Evolutionary conservation across 2,888 invertebrate genomes (phyloP).

Genomic region (Dioctria rufipes): DNA sequence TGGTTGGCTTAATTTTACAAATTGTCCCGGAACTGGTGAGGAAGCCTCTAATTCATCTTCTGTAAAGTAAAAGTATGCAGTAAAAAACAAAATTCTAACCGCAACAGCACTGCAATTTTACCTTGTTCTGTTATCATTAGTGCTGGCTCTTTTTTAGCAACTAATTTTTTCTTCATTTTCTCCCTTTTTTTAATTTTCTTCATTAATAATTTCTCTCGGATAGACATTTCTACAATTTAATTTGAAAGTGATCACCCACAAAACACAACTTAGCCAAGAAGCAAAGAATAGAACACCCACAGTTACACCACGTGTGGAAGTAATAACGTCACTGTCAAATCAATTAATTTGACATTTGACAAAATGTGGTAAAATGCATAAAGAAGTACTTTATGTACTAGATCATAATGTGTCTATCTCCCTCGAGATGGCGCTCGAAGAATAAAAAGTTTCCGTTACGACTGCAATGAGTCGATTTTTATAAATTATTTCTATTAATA

Average conservation of each 20-base stretch:
- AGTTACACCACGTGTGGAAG: constrained; percentile 13
- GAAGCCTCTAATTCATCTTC: neutral
- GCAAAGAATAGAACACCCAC: neutral
- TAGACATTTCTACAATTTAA: constrained; percentile 64
- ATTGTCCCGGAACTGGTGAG: constrained; percentile 33
- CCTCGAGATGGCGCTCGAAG: too few species aligned
- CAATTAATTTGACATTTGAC: too few species aligned
- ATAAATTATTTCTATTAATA: too few species aligned
- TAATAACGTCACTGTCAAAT: neutral
- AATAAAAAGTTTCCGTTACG: too few species aligned
- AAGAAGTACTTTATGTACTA: too few species aligned
- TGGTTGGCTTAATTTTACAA: constrained; percentile 34
- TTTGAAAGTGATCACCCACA: too few species aligned
- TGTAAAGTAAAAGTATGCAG: neutral
- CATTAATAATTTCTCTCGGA: constrained; percentile 79
- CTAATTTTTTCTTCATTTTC: constrained; percentile 78
- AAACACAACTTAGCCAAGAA: neutral
- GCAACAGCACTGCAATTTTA: neutral
- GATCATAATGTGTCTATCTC: too few species aligned
- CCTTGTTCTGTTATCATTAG: constrained; percentile 47
- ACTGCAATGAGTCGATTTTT: too few species aligned
- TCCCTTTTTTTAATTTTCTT: constrained; percentile 85
- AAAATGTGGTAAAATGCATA: too few species aligned
- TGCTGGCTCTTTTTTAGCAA: constrained; percentile 75
- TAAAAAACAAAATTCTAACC: neutral